A percentile compares a stretch with the other conserved stretches of the same genome.
Evolutionary conservation across 2,888 invertebrate genomes (phyloP).

Genomic region (Phoenoteleia sp.): DNA sequence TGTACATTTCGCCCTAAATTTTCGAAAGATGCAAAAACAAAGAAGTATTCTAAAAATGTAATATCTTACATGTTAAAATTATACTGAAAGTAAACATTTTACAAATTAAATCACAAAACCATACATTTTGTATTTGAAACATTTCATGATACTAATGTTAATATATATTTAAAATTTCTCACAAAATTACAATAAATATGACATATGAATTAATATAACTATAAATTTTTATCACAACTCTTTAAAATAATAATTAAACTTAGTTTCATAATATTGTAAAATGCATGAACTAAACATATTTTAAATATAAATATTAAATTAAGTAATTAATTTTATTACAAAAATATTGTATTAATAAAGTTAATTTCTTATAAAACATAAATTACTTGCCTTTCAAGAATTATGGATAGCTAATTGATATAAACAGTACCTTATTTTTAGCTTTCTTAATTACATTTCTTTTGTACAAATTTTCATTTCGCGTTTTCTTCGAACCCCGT

Average conservation of each 20-base stretch:
- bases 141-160: background rate
- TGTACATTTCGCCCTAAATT: conserved; percentile 29
- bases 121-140: background rate
- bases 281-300: no score
- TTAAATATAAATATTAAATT: background rate
- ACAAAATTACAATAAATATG: no score
- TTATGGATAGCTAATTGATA: background rate
- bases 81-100: no score
- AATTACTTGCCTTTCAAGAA: no score
- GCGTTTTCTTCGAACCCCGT: background rate
- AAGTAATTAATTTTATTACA: background rate
- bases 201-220: no score
- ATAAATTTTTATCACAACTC: no score
- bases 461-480: conserved; percentile 15
- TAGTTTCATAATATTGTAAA: no score
- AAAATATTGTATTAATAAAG: background rate
- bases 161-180: no score
- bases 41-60: background rate
- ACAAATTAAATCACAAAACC: no score
- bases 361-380: background rate
- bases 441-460: conserved; percentile 8
- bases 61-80: no score
- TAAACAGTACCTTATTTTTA: conserved; percentile 1
- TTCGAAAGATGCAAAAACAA: background rate
- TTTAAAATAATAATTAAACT: no score